Conservation (phyloP, 1,140 invertebrate genomes). For the Drosophila tropicalis region DNA sequence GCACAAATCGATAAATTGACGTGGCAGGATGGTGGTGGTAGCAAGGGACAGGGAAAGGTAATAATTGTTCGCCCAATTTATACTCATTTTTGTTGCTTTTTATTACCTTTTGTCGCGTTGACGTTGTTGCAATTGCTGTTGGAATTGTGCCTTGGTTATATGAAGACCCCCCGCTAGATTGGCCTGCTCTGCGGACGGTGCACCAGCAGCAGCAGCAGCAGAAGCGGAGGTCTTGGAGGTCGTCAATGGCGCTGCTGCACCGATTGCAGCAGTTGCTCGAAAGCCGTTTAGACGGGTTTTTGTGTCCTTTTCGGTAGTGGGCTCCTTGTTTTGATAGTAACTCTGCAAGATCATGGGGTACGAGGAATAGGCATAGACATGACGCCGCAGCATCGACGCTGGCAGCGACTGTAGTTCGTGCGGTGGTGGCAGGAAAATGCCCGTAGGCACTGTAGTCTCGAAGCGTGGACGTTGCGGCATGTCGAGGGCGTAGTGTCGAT, state of each 20-base stretch:
- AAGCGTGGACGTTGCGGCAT: conserved; percentile 85
- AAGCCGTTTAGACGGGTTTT: conserved; percentile 59
- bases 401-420: conserved; percentile 87
- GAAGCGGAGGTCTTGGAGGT: conserved; percentile 31
- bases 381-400: conserved; percentile 64
- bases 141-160: conserved; percentile 79
- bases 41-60: conserved; percentile 32
- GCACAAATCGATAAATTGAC: conserved; percentile 61
- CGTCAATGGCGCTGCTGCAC: conserved; percentile 41
- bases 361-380: conserved; percentile 79
- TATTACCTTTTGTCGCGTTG: conserved; percentile 73
- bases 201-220: too few species aligned
- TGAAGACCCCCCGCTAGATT: conserved; percentile 69
- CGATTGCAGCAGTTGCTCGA: conserved; percentile 62
- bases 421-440: conserved; percentile 90
- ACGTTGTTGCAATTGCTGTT: conserved; percentile 73
- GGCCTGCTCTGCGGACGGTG: conserved; percentile 32
- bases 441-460: conserved; percentile 90
- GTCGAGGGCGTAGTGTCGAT: conserved; percentile 24
- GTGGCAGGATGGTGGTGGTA: background rate
- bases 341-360: conserved; percentile 73
- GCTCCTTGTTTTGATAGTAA: conserved; percentile 54
- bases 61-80: conserved; percentile 37
- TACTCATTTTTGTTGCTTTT: conserved; percentile 26
- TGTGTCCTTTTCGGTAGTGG: conserved; percentile 22